Base-by-base conservation (phyloP, 2,797 vertebrate species). In the Sparus aurata region DNA sequence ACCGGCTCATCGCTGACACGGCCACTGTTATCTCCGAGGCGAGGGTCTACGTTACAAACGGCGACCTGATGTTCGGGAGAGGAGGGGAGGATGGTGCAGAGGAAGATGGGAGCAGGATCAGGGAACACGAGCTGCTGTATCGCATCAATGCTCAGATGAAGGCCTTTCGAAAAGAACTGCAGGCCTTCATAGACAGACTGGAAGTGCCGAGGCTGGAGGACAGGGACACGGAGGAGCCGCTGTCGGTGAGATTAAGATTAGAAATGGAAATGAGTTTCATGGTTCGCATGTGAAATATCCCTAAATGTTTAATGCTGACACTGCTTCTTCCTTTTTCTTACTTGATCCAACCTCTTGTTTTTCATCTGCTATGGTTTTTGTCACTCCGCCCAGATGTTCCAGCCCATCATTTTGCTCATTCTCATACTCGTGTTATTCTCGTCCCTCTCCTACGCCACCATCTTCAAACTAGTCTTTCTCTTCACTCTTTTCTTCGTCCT, bases 361-460 rank as follows among this genome's bases (percentile, higher is more conserved):
- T 67, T 65, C 77, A 61, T 77, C 15, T 52, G 34, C 75, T 54
- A 15, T 58, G 58, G 34, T 77, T 34, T 8, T 86, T 63, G 38
- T 66, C 23, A 12, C 74, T 80, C 92, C 92, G 85, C 93, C 94
- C 96, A 99, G 98, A 99, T 99, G 97, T 99, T 99, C 96, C 98
- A 99, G 97, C 98, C 98, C 89, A 98, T 99, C 94, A 99, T 99
- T 97, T 96, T 99, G 92, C 97, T 99, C 95, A 99, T 99, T 95
- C 98, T 99, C 96, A 98, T 99, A 83, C 97, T 99, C 80, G 97
- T 99, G 92, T 96, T 99, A 92, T 99, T 99, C 96, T 99, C 98
- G 90, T 98, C 98, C 77, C 97, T 99, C 92, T 99, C 98, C 82
- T 99, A 99, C 77, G 96, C 97, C 93, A 99, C 98, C 92, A 98